phyloP scores from a whole-genome alignment of 2,888 invertebrate genomes.

The Orthosia incerta region DNA sequence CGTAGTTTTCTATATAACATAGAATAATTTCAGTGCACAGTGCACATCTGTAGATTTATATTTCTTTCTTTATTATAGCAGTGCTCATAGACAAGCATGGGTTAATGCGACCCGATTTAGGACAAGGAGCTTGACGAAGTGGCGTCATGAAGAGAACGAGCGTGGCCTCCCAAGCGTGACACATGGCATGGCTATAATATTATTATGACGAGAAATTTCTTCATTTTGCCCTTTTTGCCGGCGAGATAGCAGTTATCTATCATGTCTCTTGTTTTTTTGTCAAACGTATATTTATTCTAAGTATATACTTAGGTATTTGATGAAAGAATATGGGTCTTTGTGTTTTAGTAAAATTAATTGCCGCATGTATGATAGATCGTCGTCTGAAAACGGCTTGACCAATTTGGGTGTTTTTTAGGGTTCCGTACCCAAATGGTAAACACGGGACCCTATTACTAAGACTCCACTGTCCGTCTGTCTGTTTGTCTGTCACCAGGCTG shows the following conservation, averaged over 20 bases:
- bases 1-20: not conserved
- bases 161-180: slow-evolving; percentile 75
- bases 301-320: not conserved
- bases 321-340: not conserved
- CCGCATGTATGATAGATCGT: too few relatives aligned
- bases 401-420: too few relatives aligned
- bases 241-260: slow-evolving; percentile 79
- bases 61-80: slow-evolving; percentile 28
- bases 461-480: too few relatives aligned
- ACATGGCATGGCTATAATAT: slow-evolving; percentile 80
- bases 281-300: too few relatives aligned
- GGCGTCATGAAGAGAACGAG: slow-evolving; percentile 71
- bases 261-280: slow-evolving; percentile 69
- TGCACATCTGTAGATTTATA: slow-evolving; percentile 22
- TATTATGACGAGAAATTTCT: slow-evolving; percentile 82
- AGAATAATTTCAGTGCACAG: not conserved
- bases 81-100: slow-evolving; percentile 69
- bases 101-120: slow-evolving; percentile 80
- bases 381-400: too few relatives aligned
- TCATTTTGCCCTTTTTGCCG: slow-evolving; percentile 80
- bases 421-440: too few relatives aligned
- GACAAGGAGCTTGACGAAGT: slow-evolving; percentile 78
- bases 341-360: not conserved
- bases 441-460: too few relatives aligned
- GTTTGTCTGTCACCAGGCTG: too few relatives aligned